Evolutionary conservation across 2,888 invertebrate species (phyloP).

Genomic region (Diaphora mendica): DNA sequence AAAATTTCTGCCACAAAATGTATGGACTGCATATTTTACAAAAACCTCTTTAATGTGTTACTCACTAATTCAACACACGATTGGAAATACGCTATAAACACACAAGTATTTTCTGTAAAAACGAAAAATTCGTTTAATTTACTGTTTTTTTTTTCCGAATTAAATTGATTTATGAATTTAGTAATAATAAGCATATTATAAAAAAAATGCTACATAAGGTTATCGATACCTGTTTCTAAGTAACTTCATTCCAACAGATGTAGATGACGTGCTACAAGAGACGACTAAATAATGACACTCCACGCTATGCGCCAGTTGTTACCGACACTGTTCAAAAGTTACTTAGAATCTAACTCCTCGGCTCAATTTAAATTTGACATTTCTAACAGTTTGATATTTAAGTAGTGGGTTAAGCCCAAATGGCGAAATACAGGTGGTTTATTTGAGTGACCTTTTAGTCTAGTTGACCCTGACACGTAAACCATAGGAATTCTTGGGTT

Average conservation of each 20-base stretch:
- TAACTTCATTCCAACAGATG: constrained; percentile 60
- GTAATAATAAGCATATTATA: constrained; percentile 6
- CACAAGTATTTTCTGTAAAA: too few relatives aligned
- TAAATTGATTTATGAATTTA: too few relatives aligned
- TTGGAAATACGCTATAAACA: too few relatives aligned
- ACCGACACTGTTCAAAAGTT: constrained; percentile 52
- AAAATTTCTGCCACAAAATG: too few relatives aligned
- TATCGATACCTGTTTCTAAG: constrained; percentile 44
- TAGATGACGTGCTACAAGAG: constrained; percentile 59
- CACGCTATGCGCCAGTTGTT: constrained; percentile 46
- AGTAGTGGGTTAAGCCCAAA: neutral
- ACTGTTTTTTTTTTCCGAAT: neutral
- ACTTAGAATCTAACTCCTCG: constrained; percentile 28
- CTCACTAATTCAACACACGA: too few relatives aligned
- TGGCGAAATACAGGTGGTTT: neutral
- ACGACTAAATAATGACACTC: constrained; percentile 66
- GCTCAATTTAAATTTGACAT: neutral
- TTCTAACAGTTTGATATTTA: neutral
- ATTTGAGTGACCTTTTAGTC: neutral
- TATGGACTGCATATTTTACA: too few relatives aligned
- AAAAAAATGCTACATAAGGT: constrained; percentile 41
- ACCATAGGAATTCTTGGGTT: too few relatives aligned
- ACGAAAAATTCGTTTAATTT: neutral
- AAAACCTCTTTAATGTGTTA: too few relatives aligned
- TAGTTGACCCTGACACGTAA: too few relatives aligned